Percentiles rank a stretch among this genome's conserved stretches.
Evolutionary conservation across 2,113 vertebrate species (phyloP).

Genomic region (Corythornis cristatus): DNA sequence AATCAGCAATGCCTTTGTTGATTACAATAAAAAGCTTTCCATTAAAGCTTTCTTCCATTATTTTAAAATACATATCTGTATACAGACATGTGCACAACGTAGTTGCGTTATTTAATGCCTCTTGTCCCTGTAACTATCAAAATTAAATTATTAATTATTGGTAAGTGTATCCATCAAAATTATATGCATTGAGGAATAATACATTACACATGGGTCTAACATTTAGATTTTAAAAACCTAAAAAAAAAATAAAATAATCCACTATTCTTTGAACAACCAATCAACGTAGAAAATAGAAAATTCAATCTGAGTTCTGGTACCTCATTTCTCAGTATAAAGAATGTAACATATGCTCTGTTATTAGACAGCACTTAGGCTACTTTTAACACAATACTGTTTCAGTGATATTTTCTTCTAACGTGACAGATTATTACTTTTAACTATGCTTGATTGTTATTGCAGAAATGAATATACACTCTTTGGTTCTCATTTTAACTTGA

Average conservation of each 20-base stretch:
- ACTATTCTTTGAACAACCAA: not conserved
- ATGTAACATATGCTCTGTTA: not conserved
- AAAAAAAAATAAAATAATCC: not conserved
- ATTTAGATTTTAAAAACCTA: not conserved
- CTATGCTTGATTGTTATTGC: not conserved
- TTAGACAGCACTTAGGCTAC: not conserved
- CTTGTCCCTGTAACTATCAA: not conserved
- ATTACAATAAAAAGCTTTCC: not conserved
- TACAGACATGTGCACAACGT: fast-evolving
- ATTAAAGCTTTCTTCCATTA: not conserved
- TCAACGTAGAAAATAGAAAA: not conserved
- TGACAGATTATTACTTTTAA: not conserved
- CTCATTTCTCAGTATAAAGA: not conserved
- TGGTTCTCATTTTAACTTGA: not conserved
- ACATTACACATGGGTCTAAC: not conserved
- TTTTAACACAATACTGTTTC: not conserved
- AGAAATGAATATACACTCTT: not conserved
- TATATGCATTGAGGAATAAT: not conserved
- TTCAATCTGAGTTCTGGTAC: not conserved
- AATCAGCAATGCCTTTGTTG: not conserved
- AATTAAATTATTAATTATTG: not conserved
- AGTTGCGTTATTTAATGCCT: not conserved
- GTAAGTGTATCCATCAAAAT: not conserved
- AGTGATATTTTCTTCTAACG: not conserved
- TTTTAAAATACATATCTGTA: not conserved